Percentiles rank a stretch among this genome's conserved stretches.
Evolutionary conservation across 2,113 vertebrate species (phyloP).

Genomic region (Bettongia penicillata): DNA sequence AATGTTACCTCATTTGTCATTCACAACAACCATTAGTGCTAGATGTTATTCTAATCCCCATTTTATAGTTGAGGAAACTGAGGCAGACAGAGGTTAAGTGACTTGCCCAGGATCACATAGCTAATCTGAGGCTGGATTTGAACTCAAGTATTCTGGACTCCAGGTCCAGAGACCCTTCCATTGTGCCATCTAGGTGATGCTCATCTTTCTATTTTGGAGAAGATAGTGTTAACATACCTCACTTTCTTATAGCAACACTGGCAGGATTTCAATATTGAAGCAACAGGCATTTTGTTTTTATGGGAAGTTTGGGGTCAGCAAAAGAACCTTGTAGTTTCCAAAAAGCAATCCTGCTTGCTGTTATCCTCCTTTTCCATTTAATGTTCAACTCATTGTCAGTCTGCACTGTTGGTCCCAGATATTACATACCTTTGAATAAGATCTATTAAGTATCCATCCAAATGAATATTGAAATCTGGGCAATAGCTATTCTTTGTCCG

Average conservation of each 20-base stretch:
- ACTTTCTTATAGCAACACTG: background rate
- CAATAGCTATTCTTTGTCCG: background rate
- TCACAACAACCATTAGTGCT: too few species aligned
- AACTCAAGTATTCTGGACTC: background rate
- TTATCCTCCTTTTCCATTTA: background rate
- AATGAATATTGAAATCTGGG: background rate
- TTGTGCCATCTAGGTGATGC: background rate
- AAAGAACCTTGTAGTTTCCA: background rate
- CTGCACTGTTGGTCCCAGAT: background rate
- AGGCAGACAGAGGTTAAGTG: too few species aligned
- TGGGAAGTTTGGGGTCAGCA: background rate
- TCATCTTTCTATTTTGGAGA: background rate
- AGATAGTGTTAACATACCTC: background rate
- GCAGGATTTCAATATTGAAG: background rate
- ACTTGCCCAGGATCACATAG: background rate
- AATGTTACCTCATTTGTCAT: background rate
- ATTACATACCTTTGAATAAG: background rate
- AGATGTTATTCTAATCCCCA: too few species aligned
- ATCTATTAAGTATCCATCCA: background rate
- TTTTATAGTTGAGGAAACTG: too few species aligned
- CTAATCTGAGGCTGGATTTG: background rate
- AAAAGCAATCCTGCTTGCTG: background rate
- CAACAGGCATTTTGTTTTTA: background rate
- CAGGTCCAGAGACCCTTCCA: background rate
- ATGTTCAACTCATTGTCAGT: background rate